Base-by-base conservation (phyloP, 2,113 vertebrate species). In the Variabilichromis moorii region DNA sequence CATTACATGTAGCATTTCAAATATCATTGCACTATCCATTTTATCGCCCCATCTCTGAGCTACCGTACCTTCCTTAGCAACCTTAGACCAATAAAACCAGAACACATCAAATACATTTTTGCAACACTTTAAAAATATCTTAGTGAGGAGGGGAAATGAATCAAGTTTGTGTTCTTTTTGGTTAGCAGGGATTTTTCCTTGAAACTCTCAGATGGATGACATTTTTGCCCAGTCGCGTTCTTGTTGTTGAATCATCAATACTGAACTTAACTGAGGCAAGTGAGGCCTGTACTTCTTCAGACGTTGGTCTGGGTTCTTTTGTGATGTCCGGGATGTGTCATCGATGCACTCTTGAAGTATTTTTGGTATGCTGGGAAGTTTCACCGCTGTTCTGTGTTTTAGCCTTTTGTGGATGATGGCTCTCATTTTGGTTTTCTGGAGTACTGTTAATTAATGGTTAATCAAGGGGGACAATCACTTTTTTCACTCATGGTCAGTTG, bases 1-100 rank as follows among this genome's bases (percentile, higher is more conserved):
- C n/a, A n/a, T n/a, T n/a, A n/a, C n/a, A 50, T 50, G 16, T 50
- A 28, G 71, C 24, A 12, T 47, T 76, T 76, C 14, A 76, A 47
- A 76, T 47, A 7, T 47, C 71, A 76, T 0, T 16, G 24, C 71
- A 28, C 68, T 47, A 45, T 0, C 68, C 0, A 45, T 73, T 73
- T 45, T 76, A 28, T 17, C 3, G 2, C 37, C 42, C 42, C 71
- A 3, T 76, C 16, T 0, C 21, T 76, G 68, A 76, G 68, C 21
- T 17, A 17, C 1, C 5, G 1, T 73, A 7, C 68, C 68, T 73
- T 45, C 3, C 68, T 26, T 11, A 45, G 68, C 14, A 47, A 68
- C 35, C 35, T 1, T 40, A 24, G 35, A 24, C 63, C n/a, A 24
- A 71, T 71, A 9, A 71, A 47, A 76, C 40, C 21, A 76, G 8